Base-by-base conservation (phyloP, 2,888 invertebrate species). In the Archips xylosteana region DNA sequence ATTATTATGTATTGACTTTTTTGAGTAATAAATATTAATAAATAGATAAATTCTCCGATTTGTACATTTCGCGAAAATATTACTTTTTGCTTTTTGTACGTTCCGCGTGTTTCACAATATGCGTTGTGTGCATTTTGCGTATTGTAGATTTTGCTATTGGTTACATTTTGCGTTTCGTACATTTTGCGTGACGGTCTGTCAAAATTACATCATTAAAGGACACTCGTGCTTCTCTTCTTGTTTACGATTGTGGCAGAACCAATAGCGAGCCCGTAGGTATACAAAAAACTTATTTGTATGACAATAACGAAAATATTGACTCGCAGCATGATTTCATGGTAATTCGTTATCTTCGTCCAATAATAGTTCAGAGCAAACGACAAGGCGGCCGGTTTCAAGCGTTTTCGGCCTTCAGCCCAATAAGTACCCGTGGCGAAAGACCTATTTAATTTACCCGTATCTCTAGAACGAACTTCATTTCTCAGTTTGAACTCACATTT, bases 321-420 rank as follows among this genome's bases (percentile, higher is more conserved):
- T 54, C 59, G 74, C 73, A 71, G 75, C 73, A 74, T 71, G 64
- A 78, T 79, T 79, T 78, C 76, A 79, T 72, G 75, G 77, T 39
- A 57, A 76, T 79, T 79, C 78, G 76, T 76, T 75, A 76, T 75
- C 73, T 75, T 63, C 34, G 59, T 70, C 60, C 63, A 73, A 62
- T 39, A 63, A 51, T 59, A 63, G 42, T n/a, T 51, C 39, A 54
- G 42, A 69, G 47, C 36, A 68, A 64, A 49, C 45, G 47, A 63
- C 36, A 39, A 32, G 49, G n/a, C 15, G 51, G 34, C 65, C 32
- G 63, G 49, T 61, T 71, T 73, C 54, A 70, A 67, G 70, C 49
- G 59, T 69, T 70, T 65, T 51, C 71, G 74, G 74, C 77, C 77
- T 77, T 76, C 76, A 74, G 60, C 3, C 45, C 71, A 62, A 75